These are phyloP conservation scores for Phragmatobia fuliginosa DNA, from an alignment of 2,888 invertebrate species.

Conservation along the genomic window DNA sequence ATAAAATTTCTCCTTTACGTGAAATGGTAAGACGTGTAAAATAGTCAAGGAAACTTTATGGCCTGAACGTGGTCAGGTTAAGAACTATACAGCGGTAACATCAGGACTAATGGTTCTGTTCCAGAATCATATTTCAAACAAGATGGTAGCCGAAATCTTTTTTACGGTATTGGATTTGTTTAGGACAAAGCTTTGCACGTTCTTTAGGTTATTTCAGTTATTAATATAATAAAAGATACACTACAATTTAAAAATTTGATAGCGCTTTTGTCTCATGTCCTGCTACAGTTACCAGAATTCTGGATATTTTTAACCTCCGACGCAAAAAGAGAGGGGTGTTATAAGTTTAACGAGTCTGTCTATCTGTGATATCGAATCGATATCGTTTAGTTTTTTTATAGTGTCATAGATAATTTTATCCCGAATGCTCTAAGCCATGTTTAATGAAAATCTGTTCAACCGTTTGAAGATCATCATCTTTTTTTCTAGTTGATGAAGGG, in stretches of 20 bases:
- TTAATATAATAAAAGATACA: background rate
- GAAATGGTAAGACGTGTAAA: slow-evolving; percentile 30
- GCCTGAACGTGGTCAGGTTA: slow-evolving; percentile 36
- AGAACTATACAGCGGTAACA: slow-evolving; percentile 26
- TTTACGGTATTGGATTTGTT: slow-evolving; percentile 17
- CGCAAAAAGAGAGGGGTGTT: too few relatives aligned
- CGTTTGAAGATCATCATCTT: too few relatives aligned
- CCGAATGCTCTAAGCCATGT: too few relatives aligned
- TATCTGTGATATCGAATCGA: too few relatives aligned
- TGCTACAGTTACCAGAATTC: background rate
- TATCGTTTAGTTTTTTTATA: too few relatives aligned
- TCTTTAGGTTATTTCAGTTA: background rate
- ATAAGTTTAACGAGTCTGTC: too few relatives aligned
- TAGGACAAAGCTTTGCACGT: slow-evolving; percentile 15
- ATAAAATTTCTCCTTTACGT: background rate
- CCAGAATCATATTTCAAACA: slow-evolving; percentile 19
- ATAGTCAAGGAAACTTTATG: slow-evolving; percentile 33
- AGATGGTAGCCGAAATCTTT: slow-evolving; percentile 18
- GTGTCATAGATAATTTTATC: too few relatives aligned
- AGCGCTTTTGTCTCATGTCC: background rate
- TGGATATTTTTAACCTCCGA: background rate
- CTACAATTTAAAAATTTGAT: background rate
- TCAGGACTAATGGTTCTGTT: slow-evolving; percentile 15
- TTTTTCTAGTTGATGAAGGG: too few relatives aligned
- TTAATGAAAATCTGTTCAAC: too few relatives aligned